Percentiles rank a stretch among this genome's conserved stretches.
These are phyloP conservation scores for Temnothorax rugatulus DNA, from an alignment of 2,888 invertebrate species.

Conservation along the genomic window DNA sequence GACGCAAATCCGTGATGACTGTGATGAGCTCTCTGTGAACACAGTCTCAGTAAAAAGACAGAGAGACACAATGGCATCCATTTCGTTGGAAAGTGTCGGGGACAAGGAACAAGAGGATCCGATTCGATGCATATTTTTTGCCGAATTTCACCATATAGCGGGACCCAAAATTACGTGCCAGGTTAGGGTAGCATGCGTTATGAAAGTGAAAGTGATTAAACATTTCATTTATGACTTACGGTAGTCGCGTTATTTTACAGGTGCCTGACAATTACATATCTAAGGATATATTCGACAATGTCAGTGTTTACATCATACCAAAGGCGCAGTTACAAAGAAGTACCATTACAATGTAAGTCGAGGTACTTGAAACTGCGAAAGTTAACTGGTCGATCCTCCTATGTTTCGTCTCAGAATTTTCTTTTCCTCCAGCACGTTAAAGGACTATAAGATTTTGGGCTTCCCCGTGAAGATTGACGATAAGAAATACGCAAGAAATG, in stretches of 20 bases:
- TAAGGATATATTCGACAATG: conserved; percentile 97
- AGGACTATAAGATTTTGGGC: conserved; percentile 95
- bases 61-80: conserved; percentile 61
- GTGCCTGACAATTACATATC: conserved; percentile 96
- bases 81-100: conserved; percentile 61
- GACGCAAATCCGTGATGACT: not conserved
- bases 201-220: conserved; percentile 30
- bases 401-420: conserved; percentile 9
- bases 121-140: conserved; percentile 94
- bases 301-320: conserved; percentile 98
- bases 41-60: not conserved
- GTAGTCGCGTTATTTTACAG: conserved; percentile 86
- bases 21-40: not conserved
- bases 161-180: conserved; percentile 95
- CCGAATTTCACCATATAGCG: conserved; percentile 92
- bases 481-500: conserved; percentile 96
- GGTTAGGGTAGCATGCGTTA: conserved; percentile 86
- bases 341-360: conserved; percentile 95
- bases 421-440: conserved; percentile 88
- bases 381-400: not conserved
- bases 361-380: not conserved
- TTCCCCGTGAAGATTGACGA: conserved; percentile 96
- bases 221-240: not conserved
- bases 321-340: conserved; percentile 96
- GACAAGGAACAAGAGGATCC: conserved; percentile 91